Evolutionary conservation across 2,113 vertebrate genomes (phyloP).

Genomic region (Saguinus midas): DNA sequence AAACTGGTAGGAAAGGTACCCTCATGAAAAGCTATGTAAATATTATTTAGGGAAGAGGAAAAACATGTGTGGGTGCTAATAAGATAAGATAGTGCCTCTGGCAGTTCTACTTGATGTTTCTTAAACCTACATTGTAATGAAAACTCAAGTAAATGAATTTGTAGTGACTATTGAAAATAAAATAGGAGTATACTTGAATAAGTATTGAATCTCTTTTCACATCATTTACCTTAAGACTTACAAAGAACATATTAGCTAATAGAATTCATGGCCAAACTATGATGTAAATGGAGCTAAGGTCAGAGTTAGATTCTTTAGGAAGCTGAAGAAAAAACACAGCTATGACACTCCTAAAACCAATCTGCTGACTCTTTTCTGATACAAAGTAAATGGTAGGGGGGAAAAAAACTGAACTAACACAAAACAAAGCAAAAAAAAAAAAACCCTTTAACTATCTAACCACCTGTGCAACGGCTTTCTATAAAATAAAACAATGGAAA

Average conservation of each 20-base stretch:
- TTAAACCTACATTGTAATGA: neutral
- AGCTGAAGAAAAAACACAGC: neutral
- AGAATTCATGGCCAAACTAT: slow-evolving; percentile 1
- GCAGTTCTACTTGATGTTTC: neutral
- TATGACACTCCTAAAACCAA: neutral
- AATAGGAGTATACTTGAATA: neutral
- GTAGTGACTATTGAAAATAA: slow-evolving; percentile 23
- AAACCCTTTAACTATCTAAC: neutral
- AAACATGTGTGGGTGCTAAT: neutral
- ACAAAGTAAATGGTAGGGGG: neutral
- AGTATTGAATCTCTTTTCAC: slow-evolving; percentile 1
- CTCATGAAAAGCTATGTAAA: neutral
- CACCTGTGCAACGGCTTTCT: neutral
- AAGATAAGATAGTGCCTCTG: neutral
- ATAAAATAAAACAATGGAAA: neutral
- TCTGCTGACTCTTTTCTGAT: neutral
- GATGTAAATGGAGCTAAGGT: neutral
- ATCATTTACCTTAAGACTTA: neutral
- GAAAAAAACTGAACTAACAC: neutral
- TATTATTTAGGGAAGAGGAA: neutral
- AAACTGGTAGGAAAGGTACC: slow-evolving; percentile 19
- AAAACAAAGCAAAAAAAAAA: neutral
- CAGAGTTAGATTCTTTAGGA: slow-evolving; percentile 1
- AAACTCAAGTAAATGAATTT: slow-evolving; percentile 31
- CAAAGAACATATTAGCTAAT: slow-evolving; percentile 3